These are phyloP conservation scores for Hemicrepidius hirtus DNA, from an alignment of 2,888 invertebrate species.

Conservation along the genomic window DNA sequence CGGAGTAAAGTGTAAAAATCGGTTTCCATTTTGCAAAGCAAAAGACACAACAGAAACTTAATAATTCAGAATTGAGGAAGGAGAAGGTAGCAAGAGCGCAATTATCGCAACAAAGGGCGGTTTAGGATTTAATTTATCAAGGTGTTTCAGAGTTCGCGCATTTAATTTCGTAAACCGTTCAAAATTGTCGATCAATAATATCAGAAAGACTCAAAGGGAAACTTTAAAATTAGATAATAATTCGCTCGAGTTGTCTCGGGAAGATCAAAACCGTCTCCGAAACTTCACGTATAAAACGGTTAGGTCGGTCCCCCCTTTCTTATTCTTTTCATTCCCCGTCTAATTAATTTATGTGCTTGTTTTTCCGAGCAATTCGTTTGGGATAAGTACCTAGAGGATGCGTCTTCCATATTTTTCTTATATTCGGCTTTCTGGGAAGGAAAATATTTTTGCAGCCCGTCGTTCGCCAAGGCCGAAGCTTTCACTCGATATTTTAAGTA, in stretches of 20 bases:
- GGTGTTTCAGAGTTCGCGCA: constrained; percentile 14
- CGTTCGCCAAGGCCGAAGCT: neutral
- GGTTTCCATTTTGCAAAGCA: no score
- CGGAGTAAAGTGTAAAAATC: no score
- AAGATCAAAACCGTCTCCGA: constrained; percentile 1
- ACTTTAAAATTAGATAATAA: constrained; percentile 29
- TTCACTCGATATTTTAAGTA: constrained; percentile 27
- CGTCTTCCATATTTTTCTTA: constrained; percentile 27
- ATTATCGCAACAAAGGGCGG: constrained; percentile 10
- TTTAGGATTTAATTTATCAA: constrained; percentile 22
- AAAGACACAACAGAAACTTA: no score
- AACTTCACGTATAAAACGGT: neutral
- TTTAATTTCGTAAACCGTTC: constrained; percentile 16
- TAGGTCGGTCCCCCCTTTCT: neutral
- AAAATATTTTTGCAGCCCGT: constrained; percentile 15
- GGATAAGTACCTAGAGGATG: constrained; percentile 26
- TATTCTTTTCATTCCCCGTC: constrained; percentile 23
- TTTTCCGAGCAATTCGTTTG: constrained; percentile 29
- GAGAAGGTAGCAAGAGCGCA: neutral
- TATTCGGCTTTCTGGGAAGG: constrained; percentile 12
- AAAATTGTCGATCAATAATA: constrained; percentile 14
- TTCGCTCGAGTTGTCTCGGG: constrained; percentile 7
- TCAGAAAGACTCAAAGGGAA: constrained; percentile 14
- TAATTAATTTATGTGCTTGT: constrained; percentile 29
- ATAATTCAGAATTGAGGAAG: neutral